Base-by-base conservation (phyloP, 2,113 vertebrate genomes). In the Uria aalge region DNA sequence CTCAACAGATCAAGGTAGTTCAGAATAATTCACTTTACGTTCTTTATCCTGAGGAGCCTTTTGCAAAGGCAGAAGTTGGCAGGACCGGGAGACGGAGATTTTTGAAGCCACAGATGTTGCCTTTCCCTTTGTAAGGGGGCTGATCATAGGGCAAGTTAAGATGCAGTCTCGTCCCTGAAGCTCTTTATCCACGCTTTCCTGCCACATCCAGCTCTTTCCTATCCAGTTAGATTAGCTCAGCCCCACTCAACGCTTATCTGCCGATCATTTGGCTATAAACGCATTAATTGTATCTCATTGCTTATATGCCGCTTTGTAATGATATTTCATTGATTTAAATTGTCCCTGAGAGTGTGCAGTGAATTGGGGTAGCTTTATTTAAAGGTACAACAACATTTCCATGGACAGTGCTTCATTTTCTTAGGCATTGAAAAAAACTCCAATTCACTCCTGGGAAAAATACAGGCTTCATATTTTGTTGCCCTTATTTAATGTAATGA, bases 261-360 rank as follows among this genome's bases (percentile, higher is more conserved):
- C 83, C 29, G 27, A 96, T 92, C 92, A 79, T 93, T 95, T 89
- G 69, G 23, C 84, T 96, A 78, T 92, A 84, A 97, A 95, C 16
- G 63, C 81, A 94, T 97, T 96, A 91, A 97, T 97, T 96, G 85
- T 81, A 53, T 93, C 93, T 96, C 87, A 91, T 95, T 97, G 95
- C 92, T 97, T 93, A 48, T 86, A 84, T 60, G 73, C 63, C 1
- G 27, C 69, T 97, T 95, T 94, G 68, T 96, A 94, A 97, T 75
- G 47, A 8, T 95, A 94, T 96, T 95, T 91, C 92, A 88, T 97
- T 90, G 95, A 90, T 97, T 97, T 82, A 82, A 97, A 98, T 96
- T 79, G 93, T 95, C 71, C 95, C 94, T 41, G 77, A 76, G 94
- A 96, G 88, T 57, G 83, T 78, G 73, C 88, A 94, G 97, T 94